These are phyloP conservation scores for Redunca redunca DNA, from an alignment of 2,113 vertebrate species.

Conservation along the genomic window DNA sequence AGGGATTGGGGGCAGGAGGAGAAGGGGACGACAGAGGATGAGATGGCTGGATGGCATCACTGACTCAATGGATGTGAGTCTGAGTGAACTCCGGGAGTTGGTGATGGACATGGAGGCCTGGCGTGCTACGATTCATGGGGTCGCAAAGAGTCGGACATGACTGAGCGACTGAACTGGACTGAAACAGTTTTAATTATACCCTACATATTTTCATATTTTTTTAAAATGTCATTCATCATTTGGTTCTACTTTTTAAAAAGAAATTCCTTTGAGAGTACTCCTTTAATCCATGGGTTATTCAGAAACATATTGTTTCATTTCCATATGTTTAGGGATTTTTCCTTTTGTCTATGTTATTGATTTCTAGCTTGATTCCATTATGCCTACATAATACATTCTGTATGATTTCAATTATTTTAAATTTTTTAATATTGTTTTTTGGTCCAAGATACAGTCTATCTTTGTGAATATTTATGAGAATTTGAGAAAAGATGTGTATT, in stretches of 20 bases:
- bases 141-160: too few species aligned
- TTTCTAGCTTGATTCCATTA: background rate
- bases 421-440: background rate
- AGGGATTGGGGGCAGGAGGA: too few species aligned
- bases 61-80: too few species aligned
- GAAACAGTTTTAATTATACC: background rate
- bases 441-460: background rate
- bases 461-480: background rate
- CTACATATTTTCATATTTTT: background rate
- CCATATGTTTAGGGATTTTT: background rate
- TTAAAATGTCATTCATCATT: background rate
- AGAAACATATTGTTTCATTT: background rate
- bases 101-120: too few species aligned
- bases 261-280: background rate
- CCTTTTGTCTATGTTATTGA: background rate
- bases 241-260: background rate
- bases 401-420: background rate
- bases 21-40: too few species aligned
- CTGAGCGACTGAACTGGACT: too few species aligned
- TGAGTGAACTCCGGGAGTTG: too few species aligned
- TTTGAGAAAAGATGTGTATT: background rate
- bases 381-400: background rate
- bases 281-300: background rate
- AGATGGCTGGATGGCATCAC: too few species aligned
- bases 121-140: too few species aligned